A percentile compares a stretch with the other conserved stretches of the same genome.
Conservation (phyloP, 2,113 vertebrate species). For the Tychaedon coryphoeus region DNA sequence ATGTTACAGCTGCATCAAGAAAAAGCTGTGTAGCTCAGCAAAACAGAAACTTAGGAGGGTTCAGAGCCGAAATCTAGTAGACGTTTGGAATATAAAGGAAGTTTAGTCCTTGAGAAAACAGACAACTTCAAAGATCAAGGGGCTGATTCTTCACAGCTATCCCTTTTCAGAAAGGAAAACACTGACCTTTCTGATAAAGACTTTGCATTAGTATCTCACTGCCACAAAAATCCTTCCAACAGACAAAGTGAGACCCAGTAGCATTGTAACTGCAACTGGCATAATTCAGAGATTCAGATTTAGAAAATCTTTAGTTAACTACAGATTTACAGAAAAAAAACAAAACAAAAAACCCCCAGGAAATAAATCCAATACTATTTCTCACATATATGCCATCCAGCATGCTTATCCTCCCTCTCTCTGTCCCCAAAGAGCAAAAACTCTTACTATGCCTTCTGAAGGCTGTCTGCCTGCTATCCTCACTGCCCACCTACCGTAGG, state of each 20-base stretch:
- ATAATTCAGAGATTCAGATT: not conserved
- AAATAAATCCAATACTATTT: not conserved
- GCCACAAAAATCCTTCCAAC: not conserved
- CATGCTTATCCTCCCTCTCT: not conserved
- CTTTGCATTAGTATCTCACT: not conserved
- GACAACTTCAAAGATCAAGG: not conserved
- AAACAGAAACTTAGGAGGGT: not conserved
- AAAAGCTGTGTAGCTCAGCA: not conserved
- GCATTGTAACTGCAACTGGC: not conserved
- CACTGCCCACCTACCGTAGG: slow-evolving; percentile 81
- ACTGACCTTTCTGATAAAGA: not conserved
- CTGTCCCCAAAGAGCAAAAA: slow-evolving; percentile 58
- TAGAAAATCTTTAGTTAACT: not conserved
- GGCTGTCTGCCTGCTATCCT: slow-evolving; percentile 60
- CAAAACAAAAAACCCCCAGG: not conserved
- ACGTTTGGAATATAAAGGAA: not conserved
- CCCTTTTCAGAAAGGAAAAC: not conserved
- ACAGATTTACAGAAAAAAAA: not conserved
- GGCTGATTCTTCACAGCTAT: not conserved
- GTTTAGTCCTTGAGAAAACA: not conserved
- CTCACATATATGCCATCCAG: not conserved
- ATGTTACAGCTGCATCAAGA: not conserved
- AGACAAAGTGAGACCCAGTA: not conserved
- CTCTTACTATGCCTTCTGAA: slow-evolving; percentile 58
- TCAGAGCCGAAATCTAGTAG: not conserved